phyloP scores from a whole-genome alignment of 2,113 vertebrate species.

The Rynchops niger region DNA sequence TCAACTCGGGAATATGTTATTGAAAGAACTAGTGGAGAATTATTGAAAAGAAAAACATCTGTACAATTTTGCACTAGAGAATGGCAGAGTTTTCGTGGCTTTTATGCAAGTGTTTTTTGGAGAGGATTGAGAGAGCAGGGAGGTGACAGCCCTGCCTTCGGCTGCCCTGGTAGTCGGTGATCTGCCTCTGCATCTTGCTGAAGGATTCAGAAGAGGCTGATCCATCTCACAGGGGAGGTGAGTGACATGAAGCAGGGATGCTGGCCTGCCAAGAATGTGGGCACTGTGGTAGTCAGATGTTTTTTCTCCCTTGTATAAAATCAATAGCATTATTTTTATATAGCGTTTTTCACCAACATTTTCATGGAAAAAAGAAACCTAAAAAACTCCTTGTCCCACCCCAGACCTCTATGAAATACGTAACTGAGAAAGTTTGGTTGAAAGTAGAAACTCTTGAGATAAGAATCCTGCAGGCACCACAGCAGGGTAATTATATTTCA shows the following conservation, averaged over 20 bases:
- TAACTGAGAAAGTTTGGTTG: not conserved
- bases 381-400: not conserved
- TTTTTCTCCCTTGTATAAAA: not conserved
- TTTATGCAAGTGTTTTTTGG: not conserved
- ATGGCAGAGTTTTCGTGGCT: not conserved
- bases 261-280: not conserved
- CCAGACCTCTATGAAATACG: not conserved
- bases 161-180: not conserved
- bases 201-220: not conserved
- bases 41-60: not conserved
- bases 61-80: not conserved
- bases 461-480: not conserved
- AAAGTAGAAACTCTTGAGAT: not conserved
- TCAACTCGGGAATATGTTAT: not conserved
- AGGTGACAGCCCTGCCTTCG: not conserved
- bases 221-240: not conserved
- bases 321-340: not conserved
- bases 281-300: not conserved
- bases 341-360: not conserved
- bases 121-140: not conserved
- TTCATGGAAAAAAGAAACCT: not conserved
- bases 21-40: not conserved
- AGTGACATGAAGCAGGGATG: not conserved
- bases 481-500: not conserved
- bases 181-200: not conserved